Conservation (phyloP, 2,888 invertebrate species). For the Euzetes globulus region DNA sequence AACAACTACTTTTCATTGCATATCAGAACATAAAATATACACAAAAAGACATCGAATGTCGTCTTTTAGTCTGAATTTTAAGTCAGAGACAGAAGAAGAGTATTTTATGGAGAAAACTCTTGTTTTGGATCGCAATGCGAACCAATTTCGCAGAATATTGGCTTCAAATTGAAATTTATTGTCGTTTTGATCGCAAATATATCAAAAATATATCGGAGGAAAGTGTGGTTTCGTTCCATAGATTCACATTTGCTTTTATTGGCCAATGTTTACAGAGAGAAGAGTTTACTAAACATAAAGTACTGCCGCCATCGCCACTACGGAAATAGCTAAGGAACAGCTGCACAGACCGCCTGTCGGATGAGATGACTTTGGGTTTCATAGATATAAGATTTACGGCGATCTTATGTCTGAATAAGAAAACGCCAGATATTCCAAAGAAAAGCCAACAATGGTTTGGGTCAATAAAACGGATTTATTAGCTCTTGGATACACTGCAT, state of each 20-base stretch:
- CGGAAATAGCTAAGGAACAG: slow-evolving; percentile 18
- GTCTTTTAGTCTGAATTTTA: too few species aligned
- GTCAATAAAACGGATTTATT: slow-evolving; percentile 30
- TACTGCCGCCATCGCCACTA: slow-evolving; percentile 1
- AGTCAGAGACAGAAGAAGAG: too few species aligned
- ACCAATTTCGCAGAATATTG: not conserved
- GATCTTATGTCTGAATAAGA: slow-evolving; percentile 3
- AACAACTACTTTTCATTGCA: too few species aligned
- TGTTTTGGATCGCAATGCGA: too few species aligned
- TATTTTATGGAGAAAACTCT: too few species aligned
- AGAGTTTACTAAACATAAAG: not conserved
- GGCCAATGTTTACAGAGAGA: not conserved
- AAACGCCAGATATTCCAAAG: slow-evolving; percentile 5
- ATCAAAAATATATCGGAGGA: not conserved
- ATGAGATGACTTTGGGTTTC: not conserved
- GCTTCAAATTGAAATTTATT: slow-evolving; percentile 1
- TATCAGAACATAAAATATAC: too few species aligned
- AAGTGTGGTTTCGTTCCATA: slow-evolving; percentile 8
- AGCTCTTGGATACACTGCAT: not conserved
- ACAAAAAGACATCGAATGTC: too few species aligned
- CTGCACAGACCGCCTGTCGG: slow-evolving; percentile 10
- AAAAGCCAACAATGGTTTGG: slow-evolving; percentile 27
- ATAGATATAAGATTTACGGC: slow-evolving; percentile 21
- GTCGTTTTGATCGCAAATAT: not conserved
- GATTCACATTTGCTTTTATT: not conserved